These are phyloP conservation scores for Polydesmus complanatus DNA, from an alignment of 2,888 invertebrate species.

Conservation along the genomic window DNA sequence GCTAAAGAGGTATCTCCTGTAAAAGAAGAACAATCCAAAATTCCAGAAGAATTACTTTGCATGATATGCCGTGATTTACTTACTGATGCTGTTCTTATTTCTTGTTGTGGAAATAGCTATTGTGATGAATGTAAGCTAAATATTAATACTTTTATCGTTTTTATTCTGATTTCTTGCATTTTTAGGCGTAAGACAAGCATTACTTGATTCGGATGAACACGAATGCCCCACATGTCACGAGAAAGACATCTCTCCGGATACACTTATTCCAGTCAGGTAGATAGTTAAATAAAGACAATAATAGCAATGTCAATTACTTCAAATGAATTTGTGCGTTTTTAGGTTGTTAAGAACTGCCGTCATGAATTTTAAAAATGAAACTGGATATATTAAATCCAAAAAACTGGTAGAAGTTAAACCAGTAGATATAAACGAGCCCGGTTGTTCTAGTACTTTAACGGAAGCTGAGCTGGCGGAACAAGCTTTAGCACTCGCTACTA, in stretches of 20 bases:
- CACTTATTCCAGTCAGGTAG: conserved; percentile 71
- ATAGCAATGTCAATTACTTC: not conserved
- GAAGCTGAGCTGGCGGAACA: not conserved
- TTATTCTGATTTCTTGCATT: conserved; percentile 11
- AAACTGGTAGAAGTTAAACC: conserved; percentile 1
- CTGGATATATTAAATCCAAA: conserved; percentile 53
- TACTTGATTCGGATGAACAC: conserved; percentile 85
- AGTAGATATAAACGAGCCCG: not conserved
- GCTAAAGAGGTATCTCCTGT: conserved; percentile 39
- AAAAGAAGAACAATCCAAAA: conserved; percentile 36
- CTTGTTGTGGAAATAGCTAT: conserved; percentile 95
- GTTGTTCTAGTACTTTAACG: not conserved
- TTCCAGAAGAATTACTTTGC: conserved; percentile 85
- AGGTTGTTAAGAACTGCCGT: conserved; percentile 72
- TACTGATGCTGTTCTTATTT: conserved; percentile 92
- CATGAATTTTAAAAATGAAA: conserved; percentile 76
- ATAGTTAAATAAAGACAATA: not conserved
- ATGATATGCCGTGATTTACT: conserved; percentile 82
- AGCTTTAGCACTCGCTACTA: not conserved
- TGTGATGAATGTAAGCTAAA: conserved; percentile 84
- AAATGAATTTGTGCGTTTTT: not conserved
- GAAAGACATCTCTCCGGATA: conserved; percentile 80
- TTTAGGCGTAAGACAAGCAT: conserved; percentile 67
- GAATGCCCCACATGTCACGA: conserved; percentile 91
- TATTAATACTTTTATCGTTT: not conserved